phyloP scores from a whole-genome alignment of 2,113 vertebrate species.

The Carassius auratus region DNA sequence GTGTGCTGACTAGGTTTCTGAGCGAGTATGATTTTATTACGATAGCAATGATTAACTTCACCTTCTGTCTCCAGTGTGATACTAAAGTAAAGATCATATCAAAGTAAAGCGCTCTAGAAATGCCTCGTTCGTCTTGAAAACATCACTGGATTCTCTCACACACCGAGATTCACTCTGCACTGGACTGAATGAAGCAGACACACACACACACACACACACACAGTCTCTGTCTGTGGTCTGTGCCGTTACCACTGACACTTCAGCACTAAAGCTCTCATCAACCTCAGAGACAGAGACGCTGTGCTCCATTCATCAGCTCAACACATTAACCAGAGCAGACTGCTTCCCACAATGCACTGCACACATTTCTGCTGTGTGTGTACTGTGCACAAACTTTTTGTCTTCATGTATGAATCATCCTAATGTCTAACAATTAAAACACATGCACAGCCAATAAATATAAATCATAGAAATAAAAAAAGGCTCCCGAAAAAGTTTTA shows the following conservation, averaged over 20 bases:
- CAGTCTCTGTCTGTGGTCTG: conserved; percentile 50
- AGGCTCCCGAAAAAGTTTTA: background rate
- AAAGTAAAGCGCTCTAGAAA: too few species aligned
- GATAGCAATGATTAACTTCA: background rate
- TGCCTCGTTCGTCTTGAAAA: too few species aligned
- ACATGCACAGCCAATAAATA: background rate
- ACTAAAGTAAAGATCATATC: too few species aligned
- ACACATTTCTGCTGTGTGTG: background rate
- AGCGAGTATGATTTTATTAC: background rate
- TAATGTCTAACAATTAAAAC: background rate
- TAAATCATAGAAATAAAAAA: background rate
- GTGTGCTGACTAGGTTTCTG: background rate
- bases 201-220: too few species aligned
- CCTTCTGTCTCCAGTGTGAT: too few species aligned
- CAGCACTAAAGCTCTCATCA: conserved; percentile 20
- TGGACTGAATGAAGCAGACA: background rate
- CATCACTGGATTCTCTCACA: background rate
- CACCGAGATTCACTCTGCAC: background rate
- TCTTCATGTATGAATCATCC: background rate
- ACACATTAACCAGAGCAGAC: background rate
- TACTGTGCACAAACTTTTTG: background rate
- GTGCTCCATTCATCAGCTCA: background rate
- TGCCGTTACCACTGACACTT: conserved; percentile 66
- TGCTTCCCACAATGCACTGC: background rate
- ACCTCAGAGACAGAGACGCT: conserved; percentile 45